Evolutionary conservation across 1,140 invertebrate species (phyloP).

Genomic region (Bombyx mori): DNA sequence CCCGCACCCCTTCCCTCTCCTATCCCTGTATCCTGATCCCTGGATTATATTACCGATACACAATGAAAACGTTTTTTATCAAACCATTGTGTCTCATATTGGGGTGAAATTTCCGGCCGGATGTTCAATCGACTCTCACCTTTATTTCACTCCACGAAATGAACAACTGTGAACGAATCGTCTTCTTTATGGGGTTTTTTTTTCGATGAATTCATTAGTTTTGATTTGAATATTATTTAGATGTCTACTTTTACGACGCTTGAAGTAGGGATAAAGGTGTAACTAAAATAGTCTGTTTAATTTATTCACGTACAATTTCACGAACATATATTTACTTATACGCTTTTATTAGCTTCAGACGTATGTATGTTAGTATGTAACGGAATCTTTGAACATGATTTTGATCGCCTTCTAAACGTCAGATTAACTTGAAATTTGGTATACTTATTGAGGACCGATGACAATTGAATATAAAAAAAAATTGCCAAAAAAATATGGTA

Average conservation of each 20-base stretch:
- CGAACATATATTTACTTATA: not conserved
- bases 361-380: too few relatives aligned
- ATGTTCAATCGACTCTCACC: slow-evolving; percentile 56
- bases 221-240: not conserved
- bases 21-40: slow-evolving; percentile 37
- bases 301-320: not conserved
- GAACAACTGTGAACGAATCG: slow-evolving; percentile 32
- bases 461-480: too few relatives aligned
- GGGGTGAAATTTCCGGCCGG: slow-evolving; percentile 69
- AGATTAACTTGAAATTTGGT: too few relatives aligned
- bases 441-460: too few relatives aligned
- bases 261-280: not conserved
- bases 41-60: slow-evolving; percentile 53
- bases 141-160: slow-evolving; percentile 49
- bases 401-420: too few relatives aligned
- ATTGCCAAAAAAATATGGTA: too few relatives aligned
- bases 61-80: slow-evolving; percentile 63
- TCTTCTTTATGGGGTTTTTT: not conserved
- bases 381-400: too few relatives aligned
- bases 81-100: slow-evolving; percentile 53
- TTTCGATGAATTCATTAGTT: not conserved
- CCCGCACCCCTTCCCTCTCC: slow-evolving; percentile 19
- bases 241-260: not conserved
- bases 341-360: too few relatives aligned
- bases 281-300: not conserved